Evolutionary conservation across 2,113 vertebrate genomes (phyloP).

Genomic region (Gavia stellata): DNA sequence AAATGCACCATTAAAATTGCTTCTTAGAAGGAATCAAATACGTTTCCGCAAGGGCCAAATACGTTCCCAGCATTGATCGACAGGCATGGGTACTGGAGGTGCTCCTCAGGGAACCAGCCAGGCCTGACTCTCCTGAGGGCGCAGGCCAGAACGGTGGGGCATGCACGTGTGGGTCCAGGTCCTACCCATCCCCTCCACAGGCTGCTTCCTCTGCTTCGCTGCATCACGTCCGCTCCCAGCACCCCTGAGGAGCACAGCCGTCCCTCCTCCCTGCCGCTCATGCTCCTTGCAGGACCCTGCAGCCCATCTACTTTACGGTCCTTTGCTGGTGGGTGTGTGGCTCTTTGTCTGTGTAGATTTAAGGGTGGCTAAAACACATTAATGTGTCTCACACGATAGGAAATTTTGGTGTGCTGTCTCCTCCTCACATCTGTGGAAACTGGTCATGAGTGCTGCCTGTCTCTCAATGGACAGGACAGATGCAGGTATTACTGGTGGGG

Average conservation of each 20-base stretch:
- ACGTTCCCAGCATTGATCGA: rapidly evolving
- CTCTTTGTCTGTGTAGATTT: background rate
- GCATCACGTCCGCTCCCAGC: rapidly evolving
- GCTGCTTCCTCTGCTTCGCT: background rate
- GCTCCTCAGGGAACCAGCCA: background rate
- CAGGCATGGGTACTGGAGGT: rapidly evolving
- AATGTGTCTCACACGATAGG: rapidly evolving
- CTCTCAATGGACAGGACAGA: background rate
- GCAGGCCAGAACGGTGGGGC: rapidly evolving
- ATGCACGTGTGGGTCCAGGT: rapidly evolving
- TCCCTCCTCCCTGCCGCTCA: rapidly evolving
- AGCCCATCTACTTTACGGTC: background rate
- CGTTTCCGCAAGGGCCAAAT: background rate
- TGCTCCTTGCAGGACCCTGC: background rate
- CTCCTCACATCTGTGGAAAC: background rate
- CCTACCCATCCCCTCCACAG: rapidly evolving
- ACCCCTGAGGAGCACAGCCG: background rate
- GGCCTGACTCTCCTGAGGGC: background rate
- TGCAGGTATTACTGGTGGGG: background rate
- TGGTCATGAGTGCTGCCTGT: background rate
- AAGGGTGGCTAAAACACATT: background rate
- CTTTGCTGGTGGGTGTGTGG: background rate
- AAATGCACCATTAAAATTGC: background rate
- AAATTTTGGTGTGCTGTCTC: background rate
- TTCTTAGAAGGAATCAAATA: background rate